phyloP scores from a whole-genome alignment of 2,113 vertebrate genomes.

The Emberiza fucata region DNA sequence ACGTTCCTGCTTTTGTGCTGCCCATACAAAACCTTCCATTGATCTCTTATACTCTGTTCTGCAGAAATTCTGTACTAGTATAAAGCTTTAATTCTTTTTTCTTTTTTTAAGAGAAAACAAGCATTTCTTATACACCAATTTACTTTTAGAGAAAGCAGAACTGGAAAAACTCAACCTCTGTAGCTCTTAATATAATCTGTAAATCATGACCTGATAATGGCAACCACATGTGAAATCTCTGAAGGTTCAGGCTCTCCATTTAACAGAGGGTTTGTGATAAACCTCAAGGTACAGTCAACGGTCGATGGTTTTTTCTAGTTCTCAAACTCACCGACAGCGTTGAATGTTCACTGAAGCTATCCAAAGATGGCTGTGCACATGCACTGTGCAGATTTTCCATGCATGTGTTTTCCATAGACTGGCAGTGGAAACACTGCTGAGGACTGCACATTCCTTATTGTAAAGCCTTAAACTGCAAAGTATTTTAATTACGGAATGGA shows the following conservation, averaged over 20 bases:
- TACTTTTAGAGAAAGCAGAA: not conserved
- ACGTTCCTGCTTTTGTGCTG: not conserved
- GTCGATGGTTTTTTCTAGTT: conserved; percentile 93
- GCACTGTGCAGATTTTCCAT: conserved; percentile 33
- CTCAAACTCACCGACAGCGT: conserved; percentile 98
- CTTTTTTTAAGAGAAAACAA: not conserved
- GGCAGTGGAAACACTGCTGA: conserved; percentile 55
- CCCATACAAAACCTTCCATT: not conserved
- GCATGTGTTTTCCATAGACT: conserved; percentile 49
- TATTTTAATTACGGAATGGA: conserved; percentile 56
- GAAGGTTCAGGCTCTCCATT: not conserved
- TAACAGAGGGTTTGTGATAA: conserved; percentile 66
- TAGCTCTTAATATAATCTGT: conserved; percentile 24
- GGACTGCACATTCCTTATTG: conserved; percentile 58
- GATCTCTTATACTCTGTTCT: not conserved
- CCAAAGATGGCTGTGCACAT: conserved; percentile 38
- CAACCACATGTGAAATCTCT: conserved; percentile 30
- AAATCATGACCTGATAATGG: conserved; percentile 52
- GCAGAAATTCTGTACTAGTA: not conserved
- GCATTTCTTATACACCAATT: not conserved
- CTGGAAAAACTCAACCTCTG: conserved; percentile 39
- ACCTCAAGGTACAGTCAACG: conserved; percentile 99
- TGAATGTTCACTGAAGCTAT: conserved; percentile 93
- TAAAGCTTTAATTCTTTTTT: not conserved
- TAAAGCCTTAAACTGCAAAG: conserved; percentile 45